phyloP scores from a whole-genome alignment of 2,113 vertebrate genomes.

The Lates calcarifer region DNA sequence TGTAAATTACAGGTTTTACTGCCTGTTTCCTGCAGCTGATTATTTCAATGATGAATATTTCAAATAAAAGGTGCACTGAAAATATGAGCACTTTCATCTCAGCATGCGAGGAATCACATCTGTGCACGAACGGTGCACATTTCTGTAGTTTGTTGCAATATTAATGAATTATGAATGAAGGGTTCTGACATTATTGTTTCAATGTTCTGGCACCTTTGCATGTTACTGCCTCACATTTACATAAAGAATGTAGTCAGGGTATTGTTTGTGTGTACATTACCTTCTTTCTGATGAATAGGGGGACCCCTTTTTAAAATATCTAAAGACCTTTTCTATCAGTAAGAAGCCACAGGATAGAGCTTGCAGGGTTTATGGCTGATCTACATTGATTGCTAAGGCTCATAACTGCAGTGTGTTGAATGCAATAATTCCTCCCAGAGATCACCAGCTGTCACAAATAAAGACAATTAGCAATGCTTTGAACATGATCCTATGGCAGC shows the following conservation, averaged over 20 bases:
- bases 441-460: slow-evolving; percentile 53
- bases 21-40: background rate
- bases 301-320: background rate
- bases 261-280: background rate
- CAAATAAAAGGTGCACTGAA: background rate
- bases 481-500: slow-evolving; percentile 55
- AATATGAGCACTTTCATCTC: background rate
- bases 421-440: slow-evolving; percentile 39
- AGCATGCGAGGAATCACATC: background rate
- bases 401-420: slow-evolving; percentile 42
- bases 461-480: slow-evolving; percentile 67
- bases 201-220: background rate
- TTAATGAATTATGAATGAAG: background rate
- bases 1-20: background rate
- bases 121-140: background rate
- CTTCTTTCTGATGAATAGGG: background rate
- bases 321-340: slow-evolving; percentile 2
- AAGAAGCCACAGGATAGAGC: background rate
- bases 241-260: slow-evolving; percentile 8
- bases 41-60: background rate
- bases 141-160: background rate
- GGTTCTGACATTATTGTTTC: slow-evolving; percentile 12
- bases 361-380: slow-evolving; percentile 33
- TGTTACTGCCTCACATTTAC: background rate
- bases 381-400: slow-evolving; percentile 31